Evolutionary conservation across 2,888 invertebrate species (phyloP), one percentile per base, ranked within the genome.

Genomic region (Xylophagus ater): DNA sequence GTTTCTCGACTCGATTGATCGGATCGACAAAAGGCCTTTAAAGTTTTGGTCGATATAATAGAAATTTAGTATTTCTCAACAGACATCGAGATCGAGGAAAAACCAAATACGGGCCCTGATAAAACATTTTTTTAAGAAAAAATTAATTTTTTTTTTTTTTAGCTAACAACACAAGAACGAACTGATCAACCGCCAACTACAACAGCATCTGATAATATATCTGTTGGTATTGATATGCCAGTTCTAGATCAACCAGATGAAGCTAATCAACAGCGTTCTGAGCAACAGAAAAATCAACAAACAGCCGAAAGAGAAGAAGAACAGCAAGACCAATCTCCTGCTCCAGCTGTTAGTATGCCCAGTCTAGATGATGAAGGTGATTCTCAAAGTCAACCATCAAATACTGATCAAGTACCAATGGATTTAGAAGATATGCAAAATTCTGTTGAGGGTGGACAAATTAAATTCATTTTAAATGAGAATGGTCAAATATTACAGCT

Each of bases 141-240:
- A 13, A 33, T 21, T 15, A 15, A 20, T 19, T 34, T 25, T 32
- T 18, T 32, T 40, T 20, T 30, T 15, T 34, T 40, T 26, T 37
- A 34, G 19, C 30, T 38, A 31, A 26, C 8, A 4, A 31, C 25
- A 14, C 36, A 41, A 37, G 33, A 32, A 17, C 41, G 34, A 18
- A 21, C 25, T 4, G 36, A 42, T 13, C 41, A 44, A 14, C 10
- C 34, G 12, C 40, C 20, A 31, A 49, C 52, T 13, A 47, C 55
- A 26, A 51, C 58, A 1, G 57, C 60, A 24, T 35, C 44, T 12
- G 42, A 46, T 20, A 32, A 35, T 9, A 30, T 42, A 3, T 56
- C 61, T 3, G 60, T 63, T 13, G 61, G 65, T 50, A 65, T 65
- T 47, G 65, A 65, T 40, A 65, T 65, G 65, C 65, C 65, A 0